Evolutionary conservation across 2,888 invertebrate genomes (phyloP).

Genomic region (Nineta flava): DNA sequence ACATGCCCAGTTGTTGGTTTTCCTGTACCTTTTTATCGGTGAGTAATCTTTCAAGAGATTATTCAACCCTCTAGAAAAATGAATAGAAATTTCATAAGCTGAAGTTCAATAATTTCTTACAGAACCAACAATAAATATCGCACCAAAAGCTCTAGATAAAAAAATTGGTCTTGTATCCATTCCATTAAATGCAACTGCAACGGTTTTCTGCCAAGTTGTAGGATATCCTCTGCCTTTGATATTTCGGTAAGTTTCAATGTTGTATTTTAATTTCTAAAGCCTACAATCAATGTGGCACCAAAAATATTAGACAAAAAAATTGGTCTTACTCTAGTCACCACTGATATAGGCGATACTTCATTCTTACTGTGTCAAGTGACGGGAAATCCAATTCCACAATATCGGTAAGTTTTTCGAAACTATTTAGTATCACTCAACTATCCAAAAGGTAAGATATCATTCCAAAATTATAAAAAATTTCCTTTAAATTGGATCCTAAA

Average conservation of each 20-base stretch:
- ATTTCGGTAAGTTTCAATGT: not conserved
- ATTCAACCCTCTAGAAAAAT: not conserved
- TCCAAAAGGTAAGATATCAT: no score
- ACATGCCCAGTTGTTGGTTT: conserved; percentile 49
- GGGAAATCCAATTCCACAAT: conserved; percentile 44
- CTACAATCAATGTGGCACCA: conserved; percentile 45
- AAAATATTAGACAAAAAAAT: conserved; percentile 30
- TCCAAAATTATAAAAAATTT: no score
- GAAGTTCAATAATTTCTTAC: not conserved
- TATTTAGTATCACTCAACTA: not conserved
- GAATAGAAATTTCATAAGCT: not conserved
- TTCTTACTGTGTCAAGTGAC: conserved; percentile 41
- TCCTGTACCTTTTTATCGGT: conserved; percentile 56
- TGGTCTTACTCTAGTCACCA: conserved; percentile 24
- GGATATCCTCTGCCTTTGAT: conserved; percentile 41
- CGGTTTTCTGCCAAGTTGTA: conserved; percentile 41
- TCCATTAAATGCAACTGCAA: conserved; percentile 17
- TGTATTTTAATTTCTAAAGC: conserved; percentile 27
- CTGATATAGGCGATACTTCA: conserved; percentile 15
- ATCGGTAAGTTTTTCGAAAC: conserved; percentile 33
- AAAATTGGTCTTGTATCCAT: conserved; percentile 20
- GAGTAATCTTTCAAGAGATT: conserved; percentile 22
- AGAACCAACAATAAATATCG: conserved; percentile 46
- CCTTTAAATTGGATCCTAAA: no score
- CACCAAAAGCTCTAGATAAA: conserved; percentile 33